phyloP scores from a whole-genome alignment of 1,140 invertebrate species.

The Drosophila arawakana region DNA sequence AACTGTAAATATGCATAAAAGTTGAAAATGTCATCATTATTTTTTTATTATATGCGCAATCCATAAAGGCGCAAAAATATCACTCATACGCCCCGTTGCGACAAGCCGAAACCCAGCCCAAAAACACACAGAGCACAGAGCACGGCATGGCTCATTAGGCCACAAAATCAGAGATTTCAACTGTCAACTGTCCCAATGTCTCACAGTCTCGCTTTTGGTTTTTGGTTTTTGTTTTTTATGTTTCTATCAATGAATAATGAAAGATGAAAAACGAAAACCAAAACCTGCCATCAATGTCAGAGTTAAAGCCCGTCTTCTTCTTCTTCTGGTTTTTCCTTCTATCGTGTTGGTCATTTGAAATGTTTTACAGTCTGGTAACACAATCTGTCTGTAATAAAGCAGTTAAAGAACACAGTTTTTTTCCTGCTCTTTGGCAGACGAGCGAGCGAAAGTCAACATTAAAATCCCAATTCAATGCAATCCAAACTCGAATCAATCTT shows the following conservation, averaged over 20 bases:
- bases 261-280: conserved; percentile 60
- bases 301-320: conserved; percentile 7
- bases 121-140: conserved; percentile 14
- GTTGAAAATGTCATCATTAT: conserved; percentile 74
- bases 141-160: conserved; percentile 75
- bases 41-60: conserved; percentile 21
- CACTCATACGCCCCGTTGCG: conserved; percentile 76
- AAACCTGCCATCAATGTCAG: conserved; percentile 79
- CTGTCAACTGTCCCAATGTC: conserved; percentile 22
- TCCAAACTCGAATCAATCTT: conserved; percentile 70
- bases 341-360: conserved; percentile 38
- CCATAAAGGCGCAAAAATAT: conserved; percentile 73
- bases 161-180: conserved; percentile 48
- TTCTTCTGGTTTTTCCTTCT: too few relatives aligned
- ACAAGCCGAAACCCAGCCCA: conserved; percentile 7
- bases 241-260: conserved; percentile 80
- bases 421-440: background rate
- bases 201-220: conserved; percentile 14
- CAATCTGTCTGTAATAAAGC: conserved; percentile 63
- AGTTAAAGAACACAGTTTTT: conserved; percentile 8
- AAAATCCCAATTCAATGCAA: conserved; percentile 23
- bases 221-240: conserved; percentile 56
- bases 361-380: conserved; percentile 76
- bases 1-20: conserved; percentile 74
- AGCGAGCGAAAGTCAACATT: conserved; percentile 43